Conservation (phyloP, 1,140 invertebrate species). For the Conus betulinus region DNA sequence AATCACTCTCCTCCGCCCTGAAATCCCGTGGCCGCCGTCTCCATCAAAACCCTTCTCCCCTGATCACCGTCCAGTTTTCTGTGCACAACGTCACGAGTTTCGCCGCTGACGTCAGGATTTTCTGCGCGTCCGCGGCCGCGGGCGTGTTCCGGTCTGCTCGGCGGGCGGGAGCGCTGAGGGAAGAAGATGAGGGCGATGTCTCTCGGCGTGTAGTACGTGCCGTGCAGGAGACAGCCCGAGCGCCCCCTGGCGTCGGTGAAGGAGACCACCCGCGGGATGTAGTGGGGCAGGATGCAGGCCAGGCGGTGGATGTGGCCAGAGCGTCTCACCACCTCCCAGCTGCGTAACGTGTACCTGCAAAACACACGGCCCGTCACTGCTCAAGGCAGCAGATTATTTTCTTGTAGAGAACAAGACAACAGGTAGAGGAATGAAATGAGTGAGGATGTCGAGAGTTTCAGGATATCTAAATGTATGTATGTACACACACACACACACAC, state of each 20-base stretch:
- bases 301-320: slow-evolving; percentile 7
- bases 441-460: too few relatives aligned
- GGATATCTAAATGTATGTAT: too few relatives aligned
- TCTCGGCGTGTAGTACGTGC: slow-evolving; percentile 29
- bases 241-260: slow-evolving; percentile 28
- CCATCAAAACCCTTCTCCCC: neutral
- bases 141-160: neutral
- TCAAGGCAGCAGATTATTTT: too few relatives aligned
- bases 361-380: too few relatives aligned
- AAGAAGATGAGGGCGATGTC: slow-evolving; percentile 31
- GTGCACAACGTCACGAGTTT: neutral
- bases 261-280: slow-evolving; percentile 21
- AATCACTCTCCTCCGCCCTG: neutral
- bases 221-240: slow-evolving; percentile 33
- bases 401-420: too few relatives aligned
- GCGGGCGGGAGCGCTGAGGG: neutral
- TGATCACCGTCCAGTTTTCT: neutral
- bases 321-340: slow-evolving; percentile 35
- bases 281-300: slow-evolving; percentile 33
- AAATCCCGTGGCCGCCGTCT: too few relatives aligned
- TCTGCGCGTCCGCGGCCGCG: neutral
- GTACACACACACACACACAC: too few relatives aligned
- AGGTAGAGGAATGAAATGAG: too few relatives aligned
- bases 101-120: neutral
- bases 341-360: neutral